Evolutionary conservation across 2,888 invertebrate genomes (phyloP), one percentile per base, ranked within the genome.

Genomic region (Mellilla xanthometata): DNA sequence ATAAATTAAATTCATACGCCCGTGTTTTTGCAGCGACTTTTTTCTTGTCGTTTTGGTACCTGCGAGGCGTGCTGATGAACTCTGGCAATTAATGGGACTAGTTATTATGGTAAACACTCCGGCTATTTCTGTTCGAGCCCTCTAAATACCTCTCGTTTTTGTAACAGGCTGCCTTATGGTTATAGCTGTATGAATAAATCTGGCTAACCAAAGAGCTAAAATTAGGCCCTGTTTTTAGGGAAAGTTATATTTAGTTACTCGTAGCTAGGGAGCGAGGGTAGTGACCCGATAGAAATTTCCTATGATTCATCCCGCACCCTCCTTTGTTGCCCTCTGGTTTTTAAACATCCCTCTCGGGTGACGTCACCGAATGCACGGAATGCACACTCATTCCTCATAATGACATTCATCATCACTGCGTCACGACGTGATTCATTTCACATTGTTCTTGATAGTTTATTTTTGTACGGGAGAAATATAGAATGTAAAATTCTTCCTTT

Each of bases 291-390:
- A 72, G 69, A 72, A 74, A 75, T 76, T 76, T 78, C 77, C 80
- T 77, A 83, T 88, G 88, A 89, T 84, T 89, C 87, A 89, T 84
- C 85, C 75, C 75, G 67, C 65, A 74, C 78, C 87, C 86, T 86
- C 83, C 73, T 45, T 66, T 72, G 71, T 69, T 76, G 65, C 72
- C 85, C 81, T 80, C 65, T 62, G 61, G 33, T 57, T 68, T 72
- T 72, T 72, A 69, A 67, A 65, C 62, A 74, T 76, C 80, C 83
- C 77, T 78, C 68, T 61, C 50, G 48, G 58, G 60, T 89, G 87
- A 87, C 87, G 86, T 87, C 86, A 88, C 63, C 62, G 61, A 65
- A 57, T 75, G 78, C 76, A 78, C 59, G 70, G 74, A 75, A 40
- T 53, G 53, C 72, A 73, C 65, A 54, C 64, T 62, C 59, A 68